These are phyloP conservation scores for Macropis europaea DNA, from an alignment of 2,888 invertebrate genomes.

Conservation along the genomic window DNA sequence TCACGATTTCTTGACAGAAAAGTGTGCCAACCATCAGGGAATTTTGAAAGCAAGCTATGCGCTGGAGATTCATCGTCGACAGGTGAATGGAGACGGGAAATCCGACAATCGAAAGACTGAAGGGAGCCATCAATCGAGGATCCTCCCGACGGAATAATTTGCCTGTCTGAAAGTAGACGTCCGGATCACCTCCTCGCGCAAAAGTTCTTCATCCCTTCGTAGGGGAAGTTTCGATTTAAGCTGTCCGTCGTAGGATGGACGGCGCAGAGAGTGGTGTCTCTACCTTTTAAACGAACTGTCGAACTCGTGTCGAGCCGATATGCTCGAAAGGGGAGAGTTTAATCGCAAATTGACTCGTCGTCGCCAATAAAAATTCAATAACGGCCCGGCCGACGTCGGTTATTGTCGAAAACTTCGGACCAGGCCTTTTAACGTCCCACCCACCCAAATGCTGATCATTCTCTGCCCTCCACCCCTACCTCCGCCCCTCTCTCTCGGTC, in stretches of 20 bases:
- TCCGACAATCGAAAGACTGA: too few relatives aligned
- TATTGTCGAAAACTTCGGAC: conserved; percentile 70
- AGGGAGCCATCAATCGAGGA: too few relatives aligned
- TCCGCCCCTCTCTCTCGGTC: background rate
- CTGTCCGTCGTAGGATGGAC: background rate
- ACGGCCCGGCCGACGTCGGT: conserved; percentile 64
- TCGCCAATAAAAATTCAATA: conserved; percentile 76
- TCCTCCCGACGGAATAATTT: conserved; percentile 28
- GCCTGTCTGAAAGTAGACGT: background rate
- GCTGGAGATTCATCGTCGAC: too few relatives aligned
- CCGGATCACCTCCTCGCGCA: background rate
- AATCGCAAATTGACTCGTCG: conserved; percentile 72
- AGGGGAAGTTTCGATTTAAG: conserved; percentile 15
- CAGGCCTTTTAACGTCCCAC: conserved; percentile 50
- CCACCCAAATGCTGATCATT: background rate
- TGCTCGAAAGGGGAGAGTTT: conserved; percentile 42
- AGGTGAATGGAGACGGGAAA: too few relatives aligned
- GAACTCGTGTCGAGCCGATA: conserved; percentile 57
- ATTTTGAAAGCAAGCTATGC: too few relatives aligned
- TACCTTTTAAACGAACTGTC: conserved; percentile 65
- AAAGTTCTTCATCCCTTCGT: background rate
- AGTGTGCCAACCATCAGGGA: too few relatives aligned
- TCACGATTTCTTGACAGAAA: too few relatives aligned
- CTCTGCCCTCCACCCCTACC: background rate
- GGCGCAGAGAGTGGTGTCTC: conserved; percentile 18